These are phyloP conservation scores for Bombus difficillimus DNA, from an alignment of 1,140 invertebrate genomes.

Conservation along the genomic window DNA sequence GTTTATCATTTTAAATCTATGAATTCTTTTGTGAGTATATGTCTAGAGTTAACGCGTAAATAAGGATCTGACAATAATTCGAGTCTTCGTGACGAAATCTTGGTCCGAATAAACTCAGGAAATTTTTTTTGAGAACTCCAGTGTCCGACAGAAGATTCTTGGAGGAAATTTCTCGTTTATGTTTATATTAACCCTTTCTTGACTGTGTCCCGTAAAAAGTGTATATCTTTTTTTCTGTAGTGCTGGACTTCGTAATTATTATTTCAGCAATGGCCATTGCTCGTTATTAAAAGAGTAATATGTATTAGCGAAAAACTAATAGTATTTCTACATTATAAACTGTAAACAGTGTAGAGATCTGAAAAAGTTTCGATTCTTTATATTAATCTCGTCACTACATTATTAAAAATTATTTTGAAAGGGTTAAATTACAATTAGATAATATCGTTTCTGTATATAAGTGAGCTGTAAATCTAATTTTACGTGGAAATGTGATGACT, in stretches of 20 bases:
- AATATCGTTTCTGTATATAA: background rate
- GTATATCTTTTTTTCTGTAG: background rate
- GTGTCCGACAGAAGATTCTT: constrained; percentile 44
- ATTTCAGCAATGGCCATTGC: background rate
- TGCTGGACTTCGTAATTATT: background rate
- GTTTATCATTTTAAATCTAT: too few species aligned
- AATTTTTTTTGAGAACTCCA: constrained; percentile 32
- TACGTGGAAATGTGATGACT: constrained; percentile 31
- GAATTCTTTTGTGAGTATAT: too few species aligned
- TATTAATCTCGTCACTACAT: background rate
- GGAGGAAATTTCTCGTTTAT: constrained; percentile 33
- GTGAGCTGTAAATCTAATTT: constrained; percentile 27
- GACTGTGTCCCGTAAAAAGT: constrained; percentile 31
- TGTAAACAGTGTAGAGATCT: constrained; percentile 17
- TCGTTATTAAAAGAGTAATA: constrained; percentile 26
- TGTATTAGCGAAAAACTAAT: constrained; percentile 34
- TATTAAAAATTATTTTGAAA: constrained; percentile 37
- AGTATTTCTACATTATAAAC: constrained; percentile 20
- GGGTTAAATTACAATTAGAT: constrained; percentile 30
- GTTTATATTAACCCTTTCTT: constrained; percentile 31
- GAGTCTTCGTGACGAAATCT: constrained; percentile 44
- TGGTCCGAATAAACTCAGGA: constrained; percentile 54
- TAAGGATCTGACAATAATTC: background rate
- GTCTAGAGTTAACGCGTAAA: background rate
- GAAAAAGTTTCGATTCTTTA: constrained; percentile 6